Percentiles rank a stretch among this genome's conserved stretches.
phyloP scores from a whole-genome alignment of 2,797 vertebrate species.

The Pseudochaenichthys georgianus region DNA sequence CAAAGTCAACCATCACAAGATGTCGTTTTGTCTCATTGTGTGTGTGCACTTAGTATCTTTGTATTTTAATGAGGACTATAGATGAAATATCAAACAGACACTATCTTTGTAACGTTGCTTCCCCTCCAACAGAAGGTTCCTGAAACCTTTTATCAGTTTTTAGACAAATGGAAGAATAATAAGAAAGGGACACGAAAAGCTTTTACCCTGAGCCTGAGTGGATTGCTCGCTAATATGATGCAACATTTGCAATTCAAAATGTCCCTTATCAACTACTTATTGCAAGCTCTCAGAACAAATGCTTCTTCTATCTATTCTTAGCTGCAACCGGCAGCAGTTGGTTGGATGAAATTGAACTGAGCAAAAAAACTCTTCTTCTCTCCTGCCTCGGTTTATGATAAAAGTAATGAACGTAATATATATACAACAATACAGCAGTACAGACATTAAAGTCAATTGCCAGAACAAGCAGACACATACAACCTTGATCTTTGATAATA shows the following conservation, averaged over 20 bases:
- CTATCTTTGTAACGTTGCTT: background rate
- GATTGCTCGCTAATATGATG: constrained; percentile 3
- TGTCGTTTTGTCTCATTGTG: constrained; percentile 17
- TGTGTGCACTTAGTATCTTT: background rate
- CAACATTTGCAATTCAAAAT: constrained; percentile 35
- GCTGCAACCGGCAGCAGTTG: constrained; percentile 10
- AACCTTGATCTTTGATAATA: constrained; percentile 2
- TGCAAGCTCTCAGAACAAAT: constrained; percentile 12
- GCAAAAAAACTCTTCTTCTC: constrained; percentile 1
- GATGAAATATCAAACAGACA: background rate
- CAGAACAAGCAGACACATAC: constrained; percentile 21
- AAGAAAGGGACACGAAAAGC: background rate
- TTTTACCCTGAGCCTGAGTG: background rate
- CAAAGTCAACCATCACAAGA: constrained; percentile 38
- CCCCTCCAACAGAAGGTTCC: background rate
- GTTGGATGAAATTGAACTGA: background rate
- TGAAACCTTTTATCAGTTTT: constrained; percentile 2
- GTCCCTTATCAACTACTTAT: constrained; percentile 22
- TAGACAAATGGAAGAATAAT: too few relatives aligned
- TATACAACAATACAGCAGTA: background rate
- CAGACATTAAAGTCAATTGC: too few relatives aligned
- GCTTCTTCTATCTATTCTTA: constrained; percentile 21
- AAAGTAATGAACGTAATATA: background rate
- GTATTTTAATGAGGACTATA: background rate
- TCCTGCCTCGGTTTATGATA: background rate